Conservation (phyloP, 1,140 invertebrate genomes). For the Bombus balteatus region DNA sequence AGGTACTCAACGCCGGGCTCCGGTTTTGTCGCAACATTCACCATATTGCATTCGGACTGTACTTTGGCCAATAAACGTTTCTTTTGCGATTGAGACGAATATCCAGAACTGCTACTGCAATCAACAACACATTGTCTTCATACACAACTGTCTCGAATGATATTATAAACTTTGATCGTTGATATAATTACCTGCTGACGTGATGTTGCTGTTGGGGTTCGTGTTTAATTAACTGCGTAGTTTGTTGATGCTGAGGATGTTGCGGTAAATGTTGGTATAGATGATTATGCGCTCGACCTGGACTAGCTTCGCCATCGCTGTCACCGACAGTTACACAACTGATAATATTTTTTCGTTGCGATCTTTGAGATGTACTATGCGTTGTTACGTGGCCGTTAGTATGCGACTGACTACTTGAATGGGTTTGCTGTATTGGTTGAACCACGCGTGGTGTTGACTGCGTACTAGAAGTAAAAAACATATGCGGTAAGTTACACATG, state of each 20-base stretch:
- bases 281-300: conserved; percentile 78
- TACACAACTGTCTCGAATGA: not conserved
- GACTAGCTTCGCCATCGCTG: conserved; percentile 89
- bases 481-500: not conserved
- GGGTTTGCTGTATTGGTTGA: conserved; percentile 72
- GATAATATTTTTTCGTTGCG: conserved; percentile 88
- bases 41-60: conserved; percentile 90
- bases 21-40: conserved; percentile 82
- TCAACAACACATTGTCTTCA: not conserved
- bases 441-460: conserved; percentile 79
- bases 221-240: conserved; percentile 83
- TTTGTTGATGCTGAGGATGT: conserved; percentile 78
- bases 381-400: conserved; percentile 67
- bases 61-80: conserved; percentile 93
- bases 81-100: conserved; percentile 90
- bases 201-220: conserved; percentile 84
- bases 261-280: conserved; percentile 78
- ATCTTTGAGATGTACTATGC: conserved; percentile 69
- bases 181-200: conserved; percentile 72
- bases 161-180: not conserved
- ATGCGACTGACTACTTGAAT: conserved; percentile 71
- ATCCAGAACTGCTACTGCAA: conserved; percentile 78
- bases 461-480: conserved; percentile 69
- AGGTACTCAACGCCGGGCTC: conserved; percentile 81
- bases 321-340: conserved; percentile 92